Evolutionary conservation across 37 sponge, comb jelly and placozoan species (phyloP).

Genomic region (Hormiphora californensis): DNA sequence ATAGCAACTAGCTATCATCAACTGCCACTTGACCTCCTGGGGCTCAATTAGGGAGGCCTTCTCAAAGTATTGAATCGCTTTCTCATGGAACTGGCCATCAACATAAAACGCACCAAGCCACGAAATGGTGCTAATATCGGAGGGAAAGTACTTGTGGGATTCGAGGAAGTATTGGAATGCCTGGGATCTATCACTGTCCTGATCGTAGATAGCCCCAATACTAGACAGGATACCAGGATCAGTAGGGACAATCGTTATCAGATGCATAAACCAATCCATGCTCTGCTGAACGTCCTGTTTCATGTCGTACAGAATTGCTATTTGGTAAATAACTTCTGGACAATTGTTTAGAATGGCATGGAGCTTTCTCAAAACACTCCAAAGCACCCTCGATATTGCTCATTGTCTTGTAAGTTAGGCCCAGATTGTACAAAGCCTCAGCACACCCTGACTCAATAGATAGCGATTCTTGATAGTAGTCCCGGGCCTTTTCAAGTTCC

Average conservation of each 20-base stretch:
- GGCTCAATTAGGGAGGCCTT: slow-evolving; percentile 85
- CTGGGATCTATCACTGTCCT: slow-evolving; percentile 73
- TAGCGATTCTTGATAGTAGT: slow-evolving; percentile 85
- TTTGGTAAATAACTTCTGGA: slow-evolving; percentile 78
- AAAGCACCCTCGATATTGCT: slow-evolving; percentile 60
- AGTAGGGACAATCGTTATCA: slow-evolving; percentile 85
- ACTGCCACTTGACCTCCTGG: slow-evolving; percentile 83
- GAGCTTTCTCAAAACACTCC: slow-evolving; percentile 82
- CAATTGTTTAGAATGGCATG: slow-evolving; percentile 72
- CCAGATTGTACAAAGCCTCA: slow-evolving; percentile 86
- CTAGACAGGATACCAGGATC: slow-evolving; percentile 77
- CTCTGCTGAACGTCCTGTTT: slow-evolving; percentile 9
- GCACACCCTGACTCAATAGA: slow-evolving; percentile 81
- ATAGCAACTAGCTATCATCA: slow-evolving; percentile 92
- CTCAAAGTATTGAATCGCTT: slow-evolving; percentile 88
- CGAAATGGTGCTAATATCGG: slow-evolving; percentile 84
- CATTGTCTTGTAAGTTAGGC: slow-evolving; percentile 77
- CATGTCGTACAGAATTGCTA: slow-evolving; percentile 74
- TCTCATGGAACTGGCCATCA: slow-evolving; percentile 87
- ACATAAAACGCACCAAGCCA: slow-evolving; percentile 97
- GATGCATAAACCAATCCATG: slow-evolving; percentile 74
- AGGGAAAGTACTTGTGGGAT: slow-evolving; percentile 89
- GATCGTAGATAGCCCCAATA: slow-evolving; percentile 84
- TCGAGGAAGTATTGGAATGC: slow-evolving; percentile 82
- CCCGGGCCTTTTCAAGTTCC: slow-evolving; percentile 71